A percentile compares a stretch with the other conserved stretches of the same genome.
These are phyloP conservation scores for Cephus rjabovi DNA, from an alignment of 2,888 invertebrate species.

Conservation along the genomic window DNA sequence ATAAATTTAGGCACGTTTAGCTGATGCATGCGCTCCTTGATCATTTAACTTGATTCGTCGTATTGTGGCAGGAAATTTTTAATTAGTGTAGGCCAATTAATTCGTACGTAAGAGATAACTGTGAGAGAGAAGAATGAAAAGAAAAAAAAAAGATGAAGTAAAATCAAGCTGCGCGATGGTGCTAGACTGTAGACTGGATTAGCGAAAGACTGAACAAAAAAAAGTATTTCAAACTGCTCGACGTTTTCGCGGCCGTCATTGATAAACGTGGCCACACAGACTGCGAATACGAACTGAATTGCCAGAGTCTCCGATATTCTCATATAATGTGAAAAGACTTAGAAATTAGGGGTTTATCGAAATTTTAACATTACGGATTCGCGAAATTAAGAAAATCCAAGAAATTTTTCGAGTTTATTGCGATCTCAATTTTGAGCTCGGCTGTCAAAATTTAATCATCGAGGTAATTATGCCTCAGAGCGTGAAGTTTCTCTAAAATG, in stretches of 20 bases:
- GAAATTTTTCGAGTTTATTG: too few relatives aligned
- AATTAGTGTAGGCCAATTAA: constrained; percentile 22
- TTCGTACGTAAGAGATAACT: not conserved
- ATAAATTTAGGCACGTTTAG: constrained; percentile 24
- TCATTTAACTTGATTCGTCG: constrained; percentile 39
- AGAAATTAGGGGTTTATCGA: too few relatives aligned
- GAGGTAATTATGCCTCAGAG: not conserved
- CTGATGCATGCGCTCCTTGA: constrained; percentile 42
- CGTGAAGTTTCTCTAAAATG: too few relatives aligned
- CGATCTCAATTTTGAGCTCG: too few relatives aligned
- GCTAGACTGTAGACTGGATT: constrained; percentile 54
- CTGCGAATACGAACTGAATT: constrained; percentile 19
- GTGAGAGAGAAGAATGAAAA: constrained; percentile 22
- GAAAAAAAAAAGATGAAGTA: constrained; percentile 16
- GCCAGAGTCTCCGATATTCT: constrained; percentile 16
- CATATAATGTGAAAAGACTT: not conserved
- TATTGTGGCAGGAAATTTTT: constrained; percentile 32
- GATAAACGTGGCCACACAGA: constrained; percentile 13
- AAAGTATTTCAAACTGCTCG: constrained; percentile 2
- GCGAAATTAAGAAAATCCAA: too few relatives aligned
- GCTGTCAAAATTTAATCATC: not conserved
- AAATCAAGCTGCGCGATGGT: constrained; percentile 45
- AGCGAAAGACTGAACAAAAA: constrained; percentile 33
- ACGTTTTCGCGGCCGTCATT: constrained; percentile 4
- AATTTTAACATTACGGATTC: too few relatives aligned